Base-by-base conservation (phyloP, 2,113 vertebrate genomes). In the Empidonax traillii region DNA sequence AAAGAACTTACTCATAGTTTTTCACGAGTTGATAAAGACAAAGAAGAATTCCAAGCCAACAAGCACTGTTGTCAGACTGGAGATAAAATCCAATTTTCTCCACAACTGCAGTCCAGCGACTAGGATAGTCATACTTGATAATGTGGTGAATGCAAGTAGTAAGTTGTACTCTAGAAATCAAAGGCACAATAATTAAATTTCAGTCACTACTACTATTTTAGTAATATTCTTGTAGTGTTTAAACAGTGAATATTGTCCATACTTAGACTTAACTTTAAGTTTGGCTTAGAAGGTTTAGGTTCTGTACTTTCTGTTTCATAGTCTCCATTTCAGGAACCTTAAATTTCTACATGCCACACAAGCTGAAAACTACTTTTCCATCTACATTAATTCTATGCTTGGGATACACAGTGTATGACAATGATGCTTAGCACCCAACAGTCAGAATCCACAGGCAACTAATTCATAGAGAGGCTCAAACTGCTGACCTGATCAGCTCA, bases 131-230 rank as follows among this genome's bases (percentile, higher is more conserved):
- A 39, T 99, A 99, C 97, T 99, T 99, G 96, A 99, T 99, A 97
- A 99, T 99, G 95, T 99, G 99, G 94, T 99, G 99, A 98, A 99
- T 99, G 92, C 99, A 99, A 53, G 99, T 99, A 49, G 99, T 99
- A 97, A 99, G 98, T 93, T 99, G 99, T 91, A 99, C 99, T 97
- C 99, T 99, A 94, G 58, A 98, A 98, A 86, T 69, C 19, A 97
- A 98, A 77, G 8, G 37, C 58, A 94, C 18, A 92, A 41, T 6
- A n/a, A 84, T 91, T 85, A 90, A 52, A 58, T 17, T 52, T 52
- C 75, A 73, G 39, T 59, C 69, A 73, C 24, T 81, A 67, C 20
- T 83, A 21, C 46, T 77, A 43, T 43, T 84, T 80, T 46, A 75
- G 18, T 37, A 86, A 51, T 19, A 65, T 24, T 89, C 12, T 49